A percentile compares a stretch with the other conserved stretches of the same genome.
These are phyloP conservation scores for Centropus unirufus DNA, from an alignment of 2,113 vertebrate species.

Conservation along the genomic window DNA sequence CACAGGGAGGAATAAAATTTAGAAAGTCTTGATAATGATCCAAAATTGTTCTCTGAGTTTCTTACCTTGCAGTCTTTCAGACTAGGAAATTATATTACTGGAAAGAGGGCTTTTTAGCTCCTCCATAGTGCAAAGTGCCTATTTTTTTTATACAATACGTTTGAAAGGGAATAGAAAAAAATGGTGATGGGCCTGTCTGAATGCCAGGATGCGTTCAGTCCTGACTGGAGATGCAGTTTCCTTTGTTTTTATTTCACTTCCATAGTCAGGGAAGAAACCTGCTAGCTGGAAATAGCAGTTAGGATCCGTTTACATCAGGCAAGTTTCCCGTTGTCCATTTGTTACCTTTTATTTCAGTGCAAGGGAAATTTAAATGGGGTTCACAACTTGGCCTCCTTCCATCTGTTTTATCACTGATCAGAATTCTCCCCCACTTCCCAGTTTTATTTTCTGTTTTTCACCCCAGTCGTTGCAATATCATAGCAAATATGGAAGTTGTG, in stretches of 20 bases:
- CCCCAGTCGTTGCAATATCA: not conserved
- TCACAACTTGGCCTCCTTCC: not conserved
- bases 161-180: not conserved
- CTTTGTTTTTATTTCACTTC: not conserved
- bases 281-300: not conserved
- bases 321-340: not conserved
- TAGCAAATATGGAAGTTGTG: not conserved
- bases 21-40: constrained; percentile 23
- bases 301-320: not conserved
- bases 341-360: not conserved
- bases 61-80: constrained; percentile 8
- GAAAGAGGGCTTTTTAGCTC: not conserved
- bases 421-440: not conserved
- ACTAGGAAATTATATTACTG: constrained; percentile 22
- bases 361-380: not conserved
- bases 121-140: not conserved
- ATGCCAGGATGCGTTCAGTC: not conserved
- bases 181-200: not conserved
- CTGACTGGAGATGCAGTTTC: not conserved
- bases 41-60: constrained; percentile 12
- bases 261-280: not conserved
- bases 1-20: constrained; percentile 3
- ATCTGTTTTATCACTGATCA: not conserved
- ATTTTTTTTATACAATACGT: not conserved
- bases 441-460: not conserved